These are phyloP conservation scores for Mayetiola destructor DNA, from an alignment of 2,888 invertebrate species.

Conservation along the genomic window DNA sequence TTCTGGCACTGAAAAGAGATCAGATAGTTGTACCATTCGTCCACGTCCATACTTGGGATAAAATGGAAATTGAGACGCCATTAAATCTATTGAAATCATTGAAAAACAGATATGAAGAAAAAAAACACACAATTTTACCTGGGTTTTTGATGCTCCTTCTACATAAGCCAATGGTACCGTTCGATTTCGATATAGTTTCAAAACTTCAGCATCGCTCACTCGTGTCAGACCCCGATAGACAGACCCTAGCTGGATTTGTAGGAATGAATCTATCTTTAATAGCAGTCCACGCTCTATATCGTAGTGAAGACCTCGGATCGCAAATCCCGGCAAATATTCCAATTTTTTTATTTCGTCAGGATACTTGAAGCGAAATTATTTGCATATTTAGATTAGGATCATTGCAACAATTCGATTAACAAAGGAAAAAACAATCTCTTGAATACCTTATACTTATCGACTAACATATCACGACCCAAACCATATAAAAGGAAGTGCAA, in stretches of 20 bases:
- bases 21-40: slow-evolving; percentile 88
- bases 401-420: no score
- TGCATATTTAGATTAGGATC: no score
- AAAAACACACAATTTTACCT: not conserved
- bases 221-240: slow-evolving; percentile 78
- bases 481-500: slow-evolving; percentile 83
- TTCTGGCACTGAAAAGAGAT: slow-evolving; percentile 93
- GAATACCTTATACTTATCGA: slow-evolving; percentile 73
- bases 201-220: slow-evolving; percentile 70
- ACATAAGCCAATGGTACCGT: slow-evolving; percentile 79
- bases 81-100: no score
- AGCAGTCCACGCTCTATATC: slow-evolving; percentile 89
- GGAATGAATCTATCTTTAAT: slow-evolving; percentile 87
- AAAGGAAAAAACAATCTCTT: not conserved
- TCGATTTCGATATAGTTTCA: slow-evolving; percentile 68
- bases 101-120: no score
- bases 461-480: slow-evolving; percentile 70
- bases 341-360: slow-evolving; percentile 67
- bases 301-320: slow-evolving; percentile 93
- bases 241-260: slow-evolving; percentile 90
- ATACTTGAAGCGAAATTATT: slow-evolving; percentile 49
- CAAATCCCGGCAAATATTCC: slow-evolving; percentile 84
- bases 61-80: slow-evolving; percentile 23
- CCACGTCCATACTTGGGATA: slow-evolving; percentile 40
- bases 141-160: slow-evolving; percentile 56